Evolutionary conservation across 1,140 invertebrate genomes (phyloP).

Genomic region (Aphidius ervi): DNA sequence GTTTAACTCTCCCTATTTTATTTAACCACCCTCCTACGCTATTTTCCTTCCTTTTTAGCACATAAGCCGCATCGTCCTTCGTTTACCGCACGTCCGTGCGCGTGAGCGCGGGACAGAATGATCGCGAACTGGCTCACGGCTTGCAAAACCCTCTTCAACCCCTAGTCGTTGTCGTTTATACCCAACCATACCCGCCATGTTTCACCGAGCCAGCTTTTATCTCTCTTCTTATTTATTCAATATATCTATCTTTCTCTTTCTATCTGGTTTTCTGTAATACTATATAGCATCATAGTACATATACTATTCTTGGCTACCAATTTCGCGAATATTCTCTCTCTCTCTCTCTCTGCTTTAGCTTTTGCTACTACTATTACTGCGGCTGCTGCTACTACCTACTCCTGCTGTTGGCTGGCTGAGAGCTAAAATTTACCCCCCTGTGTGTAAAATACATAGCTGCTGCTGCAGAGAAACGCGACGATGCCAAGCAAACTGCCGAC

Average conservation of each 20-base stretch:
- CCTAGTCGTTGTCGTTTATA: background rate
- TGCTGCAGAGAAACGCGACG: slow-evolving; percentile 8
- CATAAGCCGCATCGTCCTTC: slow-evolving; percentile 22
- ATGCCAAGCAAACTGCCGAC: slow-evolving; percentile 19
- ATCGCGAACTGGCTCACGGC: background rate
- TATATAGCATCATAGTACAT: no score
- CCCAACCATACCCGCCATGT: no score
- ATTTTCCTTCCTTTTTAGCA: slow-evolving; percentile 20
- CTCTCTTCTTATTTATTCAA: no score
- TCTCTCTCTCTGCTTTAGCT: slow-evolving; percentile 13
- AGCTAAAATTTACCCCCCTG: no score
- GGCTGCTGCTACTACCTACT: no score
- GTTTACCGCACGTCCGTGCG: slow-evolving; percentile 21
- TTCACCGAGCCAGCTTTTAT: no score
- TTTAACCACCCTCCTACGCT: slow-evolving; percentile 3
- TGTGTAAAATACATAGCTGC: no score
- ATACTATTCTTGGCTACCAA: background rate
- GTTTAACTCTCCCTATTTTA: slow-evolving; percentile 14
- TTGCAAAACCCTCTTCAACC: background rate
- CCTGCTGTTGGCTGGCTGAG: no score
- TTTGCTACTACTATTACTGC: background rate
- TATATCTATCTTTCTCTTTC: no score
- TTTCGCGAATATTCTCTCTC: slow-evolving; percentile 8
- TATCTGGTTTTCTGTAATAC: no score
- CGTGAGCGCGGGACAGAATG: slow-evolving; percentile 4